These are phyloP conservation scores for Camponotus fellah DNA, from an alignment of 2,888 invertebrate species.

Conservation along the genomic window DNA sequence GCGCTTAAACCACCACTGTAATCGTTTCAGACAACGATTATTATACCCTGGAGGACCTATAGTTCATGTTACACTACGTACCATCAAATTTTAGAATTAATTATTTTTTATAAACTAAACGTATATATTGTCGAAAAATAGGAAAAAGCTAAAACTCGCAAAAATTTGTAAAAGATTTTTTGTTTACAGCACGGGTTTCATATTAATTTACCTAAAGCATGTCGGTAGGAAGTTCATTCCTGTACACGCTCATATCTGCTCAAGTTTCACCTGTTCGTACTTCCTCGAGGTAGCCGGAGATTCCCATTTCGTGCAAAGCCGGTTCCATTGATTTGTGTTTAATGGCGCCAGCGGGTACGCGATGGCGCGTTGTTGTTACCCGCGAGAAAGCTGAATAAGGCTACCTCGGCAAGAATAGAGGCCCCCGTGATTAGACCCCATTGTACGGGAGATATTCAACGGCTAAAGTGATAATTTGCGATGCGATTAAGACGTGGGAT, in stretches of 20 bases:
- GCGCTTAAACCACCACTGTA: conserved; percentile 56
- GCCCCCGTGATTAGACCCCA: conserved; percentile 47
- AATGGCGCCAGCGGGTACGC: conserved; percentile 43
- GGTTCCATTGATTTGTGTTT: conserved; percentile 55
- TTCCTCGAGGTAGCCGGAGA: conserved; percentile 42
- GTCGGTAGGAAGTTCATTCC: neutral
- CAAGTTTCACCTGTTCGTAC: conserved; percentile 43
- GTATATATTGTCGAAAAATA: neutral
- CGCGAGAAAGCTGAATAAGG: conserved; percentile 42
- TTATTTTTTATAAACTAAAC: conserved; percentile 17
- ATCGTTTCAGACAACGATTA: conserved; percentile 73
- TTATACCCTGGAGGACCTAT: conserved; percentile 64
- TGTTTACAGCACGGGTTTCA: conserved; percentile 2
- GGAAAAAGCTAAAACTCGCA: neutral
- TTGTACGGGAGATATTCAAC: conserved; percentile 66
- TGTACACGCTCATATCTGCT: conserved; percentile 14
- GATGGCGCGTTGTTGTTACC: conserved; percentile 41
- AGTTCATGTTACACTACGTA: conserved; percentile 8
- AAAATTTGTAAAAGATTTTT: conserved; percentile 1
- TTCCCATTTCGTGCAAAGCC: conserved; percentile 47
- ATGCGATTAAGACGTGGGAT: conserved; percentile 81
- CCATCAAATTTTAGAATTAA: neutral
- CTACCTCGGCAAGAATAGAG: conserved; percentile 39
- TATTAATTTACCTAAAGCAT: conserved; percentile 2
- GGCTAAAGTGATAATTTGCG: conserved; percentile 80